phyloP scores from a whole-genome alignment of 2,113 vertebrate species.

The Cyprinodon brontotheroides region DNA sequence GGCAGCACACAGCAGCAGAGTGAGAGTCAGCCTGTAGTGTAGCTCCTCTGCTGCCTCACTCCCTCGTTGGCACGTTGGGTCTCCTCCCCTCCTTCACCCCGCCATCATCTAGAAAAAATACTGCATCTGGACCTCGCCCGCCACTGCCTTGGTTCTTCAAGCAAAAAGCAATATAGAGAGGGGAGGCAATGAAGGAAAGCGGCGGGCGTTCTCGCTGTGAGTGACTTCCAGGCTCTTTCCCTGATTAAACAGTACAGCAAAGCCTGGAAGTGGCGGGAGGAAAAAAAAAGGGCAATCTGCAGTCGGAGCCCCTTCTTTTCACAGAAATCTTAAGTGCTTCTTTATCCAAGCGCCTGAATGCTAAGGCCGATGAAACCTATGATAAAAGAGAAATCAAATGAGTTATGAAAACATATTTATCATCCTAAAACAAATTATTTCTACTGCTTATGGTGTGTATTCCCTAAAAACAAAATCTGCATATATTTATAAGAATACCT shows the following conservation, averaged over 20 bases:
- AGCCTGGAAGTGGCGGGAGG: constrained; percentile 72
- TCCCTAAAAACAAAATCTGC: not conserved
- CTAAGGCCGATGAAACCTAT: constrained; percentile 96
- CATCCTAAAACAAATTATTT: not conserved
- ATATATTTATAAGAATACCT: not conserved
- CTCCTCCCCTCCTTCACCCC: constrained; percentile 24
- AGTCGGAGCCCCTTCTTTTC: constrained; percentile 67
- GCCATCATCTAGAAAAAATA: constrained; percentile 73
- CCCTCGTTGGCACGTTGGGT: constrained; percentile 74
- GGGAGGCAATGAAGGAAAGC: constrained; percentile 55
- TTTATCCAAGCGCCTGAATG: constrained; percentile 52
- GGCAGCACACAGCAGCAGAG: constrained; percentile 67
- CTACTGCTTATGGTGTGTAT: not conserved
- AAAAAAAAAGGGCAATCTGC: constrained; percentile 64
- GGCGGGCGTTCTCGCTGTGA: constrained; percentile 50
- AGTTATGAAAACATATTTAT: constrained; percentile 18
- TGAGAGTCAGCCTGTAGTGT: constrained; percentile 56
- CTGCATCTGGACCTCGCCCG: constrained; percentile 67
- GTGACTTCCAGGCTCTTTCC: constrained; percentile 61
- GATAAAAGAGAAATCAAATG: constrained; percentile 24
- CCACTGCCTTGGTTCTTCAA: constrained; percentile 48
- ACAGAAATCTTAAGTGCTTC: constrained; percentile 76
- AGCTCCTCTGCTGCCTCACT: constrained; percentile 59
- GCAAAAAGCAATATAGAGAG: constrained; percentile 61
- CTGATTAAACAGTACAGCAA: constrained; percentile 79